Conservation (phyloP, 2,113 vertebrate species). For the Alces alces region DNA sequence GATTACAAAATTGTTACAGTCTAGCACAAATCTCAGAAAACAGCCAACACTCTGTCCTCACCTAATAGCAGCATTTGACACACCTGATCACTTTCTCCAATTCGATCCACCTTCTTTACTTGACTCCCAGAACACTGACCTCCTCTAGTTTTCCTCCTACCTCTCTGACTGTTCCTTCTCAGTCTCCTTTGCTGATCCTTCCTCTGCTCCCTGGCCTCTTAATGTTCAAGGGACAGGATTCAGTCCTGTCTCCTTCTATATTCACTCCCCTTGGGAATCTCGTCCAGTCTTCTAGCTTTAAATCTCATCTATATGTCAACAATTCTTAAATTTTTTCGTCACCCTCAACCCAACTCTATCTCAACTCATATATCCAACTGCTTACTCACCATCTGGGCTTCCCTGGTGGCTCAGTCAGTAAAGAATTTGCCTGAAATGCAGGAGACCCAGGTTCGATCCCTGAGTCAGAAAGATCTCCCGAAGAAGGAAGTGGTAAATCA, state of each 20-base stretch:
- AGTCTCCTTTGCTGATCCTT: neutral
- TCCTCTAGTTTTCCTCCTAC: neutral
- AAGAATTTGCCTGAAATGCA: neutral
- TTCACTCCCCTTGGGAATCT: neutral
- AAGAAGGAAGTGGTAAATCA: neutral
- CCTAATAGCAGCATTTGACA: neutral
- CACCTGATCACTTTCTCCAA: neutral
- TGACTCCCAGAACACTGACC: neutral
- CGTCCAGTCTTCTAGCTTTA: neutral
- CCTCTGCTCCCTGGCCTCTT: neutral
- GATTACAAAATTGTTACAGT: neutral
- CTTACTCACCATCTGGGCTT: neutral
- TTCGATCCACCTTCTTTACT: neutral
- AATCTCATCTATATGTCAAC: neutral
- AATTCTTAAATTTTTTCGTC: neutral
- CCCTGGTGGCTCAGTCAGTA: neutral
- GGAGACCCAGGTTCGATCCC: neutral
- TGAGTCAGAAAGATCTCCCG: neutral
- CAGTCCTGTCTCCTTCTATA: neutral
- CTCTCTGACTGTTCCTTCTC: neutral
- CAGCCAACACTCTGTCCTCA: neutral
- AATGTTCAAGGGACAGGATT: neutral
- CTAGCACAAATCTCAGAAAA: neutral
- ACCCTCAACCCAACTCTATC: neutral
- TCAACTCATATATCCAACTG: neutral